Conservation (phyloP, 1,140 invertebrate species). For the Calycopis cecrops region DNA sequence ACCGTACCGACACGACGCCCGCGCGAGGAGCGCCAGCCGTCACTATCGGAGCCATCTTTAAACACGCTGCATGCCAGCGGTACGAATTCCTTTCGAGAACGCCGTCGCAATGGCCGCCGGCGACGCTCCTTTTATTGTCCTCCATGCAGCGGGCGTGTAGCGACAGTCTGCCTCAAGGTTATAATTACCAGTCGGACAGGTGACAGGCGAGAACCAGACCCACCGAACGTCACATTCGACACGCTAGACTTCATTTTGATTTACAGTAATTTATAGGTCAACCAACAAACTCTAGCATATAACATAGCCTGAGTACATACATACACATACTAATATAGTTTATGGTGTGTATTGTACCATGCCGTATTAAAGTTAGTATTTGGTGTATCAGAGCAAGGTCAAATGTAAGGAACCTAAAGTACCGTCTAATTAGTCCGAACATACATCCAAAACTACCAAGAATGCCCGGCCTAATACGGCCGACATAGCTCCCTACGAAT, state of each 20-base stretch:
- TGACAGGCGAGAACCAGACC: constrained; percentile 40
- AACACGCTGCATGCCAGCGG: constrained; percentile 61
- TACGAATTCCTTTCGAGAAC: constrained; percentile 60
- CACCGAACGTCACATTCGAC: constrained; percentile 17
- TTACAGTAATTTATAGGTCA: too few species aligned
- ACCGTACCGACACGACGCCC: constrained; percentile 54
- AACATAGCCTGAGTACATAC: too few species aligned
- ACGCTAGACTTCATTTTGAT: too few species aligned
- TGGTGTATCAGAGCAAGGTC: too few species aligned
- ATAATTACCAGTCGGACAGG: constrained; percentile 55
- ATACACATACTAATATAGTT: too few species aligned
- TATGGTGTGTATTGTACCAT: too few species aligned
- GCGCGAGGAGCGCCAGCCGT: constrained; percentile 64
- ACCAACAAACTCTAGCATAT: not conserved
- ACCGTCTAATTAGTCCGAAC: too few species aligned
- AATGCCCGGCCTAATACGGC: too few species aligned
- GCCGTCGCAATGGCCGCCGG: constrained; percentile 51
- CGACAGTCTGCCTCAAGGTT: constrained; percentile 50
- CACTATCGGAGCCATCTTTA: constrained; percentile 72
- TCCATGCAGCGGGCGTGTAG: constrained; percentile 33
- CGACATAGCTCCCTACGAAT: too few species aligned
- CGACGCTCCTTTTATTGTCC: constrained; percentile 54
- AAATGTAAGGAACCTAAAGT: too few species aligned
- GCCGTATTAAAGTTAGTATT: too few species aligned
- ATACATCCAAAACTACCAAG: too few species aligned